Percentiles rank a stretch among this genome's conserved stretches.
Evolutionary conservation across 2,113 vertebrate genomes (phyloP).

Genomic region (Alligator sinensis): DNA sequence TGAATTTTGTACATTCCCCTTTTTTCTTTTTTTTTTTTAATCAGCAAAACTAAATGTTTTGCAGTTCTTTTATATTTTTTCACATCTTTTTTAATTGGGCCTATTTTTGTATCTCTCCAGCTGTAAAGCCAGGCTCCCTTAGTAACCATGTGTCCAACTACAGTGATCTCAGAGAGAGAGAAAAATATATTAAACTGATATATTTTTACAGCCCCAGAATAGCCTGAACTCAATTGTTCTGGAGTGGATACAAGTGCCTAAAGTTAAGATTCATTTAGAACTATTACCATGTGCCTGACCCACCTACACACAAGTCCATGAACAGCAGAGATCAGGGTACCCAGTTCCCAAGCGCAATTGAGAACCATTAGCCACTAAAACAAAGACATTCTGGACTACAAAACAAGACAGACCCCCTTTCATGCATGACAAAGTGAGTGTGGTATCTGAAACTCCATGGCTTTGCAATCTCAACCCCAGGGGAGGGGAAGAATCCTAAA

Average conservation of each 20-base stretch:
- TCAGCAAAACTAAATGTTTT: conserved; percentile 20
- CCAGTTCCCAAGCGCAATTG: not conserved
- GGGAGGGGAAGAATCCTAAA: not conserved
- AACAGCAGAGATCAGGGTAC: conserved; percentile 5
- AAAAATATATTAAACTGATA: conserved; percentile 27
- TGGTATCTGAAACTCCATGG: not conserved
- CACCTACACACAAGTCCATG: not conserved
- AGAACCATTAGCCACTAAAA: not conserved
- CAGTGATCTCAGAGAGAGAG: conserved; percentile 7
- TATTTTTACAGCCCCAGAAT: conserved; percentile 40
- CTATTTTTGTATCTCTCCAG: conserved; percentile 69
- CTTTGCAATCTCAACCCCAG: not conserved
- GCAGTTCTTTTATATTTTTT: conserved; percentile 34
- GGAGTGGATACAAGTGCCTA: not conserved
- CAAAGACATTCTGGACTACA: not conserved
- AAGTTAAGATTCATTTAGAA: not conserved
- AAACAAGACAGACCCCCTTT: not conserved
- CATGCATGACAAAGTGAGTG: not conserved
- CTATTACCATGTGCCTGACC: fast-evolving
- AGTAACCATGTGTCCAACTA: conserved; percentile 41
- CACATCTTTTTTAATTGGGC: conserved; percentile 59
- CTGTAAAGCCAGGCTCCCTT: conserved; percentile 59
- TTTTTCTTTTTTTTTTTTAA: not conserved
- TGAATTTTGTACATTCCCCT: not conserved
- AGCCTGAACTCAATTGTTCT: not conserved